Conservation (phyloP, 2,113 vertebrate genomes). For the Datnioides undecimradiatus region DNA sequence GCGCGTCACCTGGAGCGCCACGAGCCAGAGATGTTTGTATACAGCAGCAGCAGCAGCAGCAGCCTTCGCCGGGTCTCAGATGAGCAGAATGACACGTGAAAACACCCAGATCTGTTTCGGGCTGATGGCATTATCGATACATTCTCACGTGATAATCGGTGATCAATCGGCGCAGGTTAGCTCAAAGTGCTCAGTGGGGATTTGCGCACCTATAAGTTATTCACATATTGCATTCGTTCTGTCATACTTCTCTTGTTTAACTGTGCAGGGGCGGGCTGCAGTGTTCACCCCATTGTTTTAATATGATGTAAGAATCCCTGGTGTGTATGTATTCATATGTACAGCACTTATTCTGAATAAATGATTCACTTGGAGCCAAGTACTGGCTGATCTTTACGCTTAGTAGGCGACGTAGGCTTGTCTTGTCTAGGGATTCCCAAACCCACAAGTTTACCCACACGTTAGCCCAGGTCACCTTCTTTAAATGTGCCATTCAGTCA, state of each 20-base stretch:
- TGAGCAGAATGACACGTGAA: too few relatives aligned
- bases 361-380: neutral
- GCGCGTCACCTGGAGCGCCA: conserved; percentile 1
- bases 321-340: neutral
- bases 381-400: neutral
- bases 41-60: too few relatives aligned
- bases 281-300: neutral
- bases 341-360: neutral
- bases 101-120: too few relatives aligned
- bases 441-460: neutral
- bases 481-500: neutral
- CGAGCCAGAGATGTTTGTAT: neutral
- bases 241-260: neutral
- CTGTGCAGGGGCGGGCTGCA: too few relatives aligned
- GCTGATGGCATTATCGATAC: too few relatives aligned
- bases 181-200: neutral
- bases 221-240: neutral
- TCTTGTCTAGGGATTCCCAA: neutral
- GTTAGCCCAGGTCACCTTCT: neutral
- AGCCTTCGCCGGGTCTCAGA: too few relatives aligned
- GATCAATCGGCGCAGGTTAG: neutral
- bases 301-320: too few relatives aligned
- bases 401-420: too few relatives aligned
- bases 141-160: neutral
- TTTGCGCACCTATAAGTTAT: neutral